Conservation (phyloP, 2,888 invertebrate species). For the Trichogramma dendrolimi region DNA sequence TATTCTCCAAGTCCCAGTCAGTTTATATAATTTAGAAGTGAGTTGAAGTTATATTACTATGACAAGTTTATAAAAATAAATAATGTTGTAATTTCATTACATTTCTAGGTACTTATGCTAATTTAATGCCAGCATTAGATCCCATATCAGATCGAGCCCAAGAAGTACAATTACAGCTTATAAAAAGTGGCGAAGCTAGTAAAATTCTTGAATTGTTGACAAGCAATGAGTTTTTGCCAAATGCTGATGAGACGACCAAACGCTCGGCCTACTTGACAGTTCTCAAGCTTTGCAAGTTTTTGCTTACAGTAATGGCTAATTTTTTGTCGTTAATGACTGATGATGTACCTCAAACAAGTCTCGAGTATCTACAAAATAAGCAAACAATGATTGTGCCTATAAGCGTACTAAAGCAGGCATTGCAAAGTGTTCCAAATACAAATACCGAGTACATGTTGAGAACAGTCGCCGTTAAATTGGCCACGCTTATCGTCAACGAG, state of each 20-base stretch:
- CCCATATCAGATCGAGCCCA: constrained; percentile 70
- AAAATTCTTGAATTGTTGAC: constrained; percentile 75
- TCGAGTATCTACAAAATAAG: constrained; percentile 44
- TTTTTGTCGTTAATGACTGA: constrained; percentile 64
- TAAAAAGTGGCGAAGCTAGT: constrained; percentile 64
- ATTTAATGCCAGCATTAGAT: constrained; percentile 87
- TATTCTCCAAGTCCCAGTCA: constrained; percentile 69
- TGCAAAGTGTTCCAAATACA: constrained; percentile 79
- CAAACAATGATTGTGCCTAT: constrained; percentile 49
- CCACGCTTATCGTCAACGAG: constrained; percentile 76
- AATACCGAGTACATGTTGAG: constrained; percentile 79
- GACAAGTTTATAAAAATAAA: constrained; percentile 2
- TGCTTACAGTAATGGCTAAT: constrained; percentile 82
- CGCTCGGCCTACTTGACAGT: constrained; percentile 85
- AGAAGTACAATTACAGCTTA: constrained; percentile 67
- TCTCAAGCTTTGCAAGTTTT: constrained; percentile 81
- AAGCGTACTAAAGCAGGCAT: constrained; percentile 70
- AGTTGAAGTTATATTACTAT: constrained; percentile 24
- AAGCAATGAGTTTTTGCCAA: constrained; percentile 78
- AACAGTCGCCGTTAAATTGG: constrained; percentile 77
- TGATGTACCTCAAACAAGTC: constrained; percentile 55
- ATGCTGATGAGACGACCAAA: constrained; percentile 72
- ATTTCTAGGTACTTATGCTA: constrained; percentile 74
- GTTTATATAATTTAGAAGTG: constrained; percentile 69
- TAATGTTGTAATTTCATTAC: constrained; percentile 2